A percentile compares a stretch with the other conserved stretches of the same genome.
These are phyloP conservation scores for Mico argentatus DNA, from an alignment of 2,797 vertebrate genomes.

Conservation along the genomic window DNA sequence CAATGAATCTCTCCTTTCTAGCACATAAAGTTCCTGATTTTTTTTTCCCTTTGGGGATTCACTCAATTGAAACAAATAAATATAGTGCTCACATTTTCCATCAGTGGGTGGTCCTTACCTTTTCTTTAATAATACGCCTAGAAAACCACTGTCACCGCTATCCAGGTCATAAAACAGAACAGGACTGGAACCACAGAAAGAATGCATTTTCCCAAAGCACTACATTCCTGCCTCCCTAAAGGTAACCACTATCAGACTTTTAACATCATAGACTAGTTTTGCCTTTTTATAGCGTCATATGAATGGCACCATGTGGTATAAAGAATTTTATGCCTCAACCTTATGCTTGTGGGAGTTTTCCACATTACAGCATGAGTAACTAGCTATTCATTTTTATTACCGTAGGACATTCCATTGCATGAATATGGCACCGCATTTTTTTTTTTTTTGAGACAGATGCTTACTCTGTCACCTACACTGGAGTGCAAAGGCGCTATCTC, in stretches of 20 bases:
- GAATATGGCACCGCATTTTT: no score
- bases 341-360: neutral
- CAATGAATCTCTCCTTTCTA: neutral
- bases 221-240: neutral
- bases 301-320: neutral
- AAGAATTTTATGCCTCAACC: neutral
- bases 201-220: neutral
- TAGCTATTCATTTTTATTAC: neutral
- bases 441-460: neutral
- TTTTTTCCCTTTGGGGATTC: neutral
- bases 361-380: neutral
- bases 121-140: neutral
- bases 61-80: neutral
- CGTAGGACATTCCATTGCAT: neutral
- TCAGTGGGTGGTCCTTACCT: neutral
- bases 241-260: neutral
- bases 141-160: neutral
- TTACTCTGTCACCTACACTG: neutral
- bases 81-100: no score
- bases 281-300: neutral
- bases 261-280: neutral
- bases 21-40: neutral
- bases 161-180: neutral
- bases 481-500: neutral
- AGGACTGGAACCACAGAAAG: no score